These are phyloP conservation scores for Brachyrhaphis roseni DNA, from an alignment of 2,797 vertebrate species.

Conservation along the genomic window DNA sequence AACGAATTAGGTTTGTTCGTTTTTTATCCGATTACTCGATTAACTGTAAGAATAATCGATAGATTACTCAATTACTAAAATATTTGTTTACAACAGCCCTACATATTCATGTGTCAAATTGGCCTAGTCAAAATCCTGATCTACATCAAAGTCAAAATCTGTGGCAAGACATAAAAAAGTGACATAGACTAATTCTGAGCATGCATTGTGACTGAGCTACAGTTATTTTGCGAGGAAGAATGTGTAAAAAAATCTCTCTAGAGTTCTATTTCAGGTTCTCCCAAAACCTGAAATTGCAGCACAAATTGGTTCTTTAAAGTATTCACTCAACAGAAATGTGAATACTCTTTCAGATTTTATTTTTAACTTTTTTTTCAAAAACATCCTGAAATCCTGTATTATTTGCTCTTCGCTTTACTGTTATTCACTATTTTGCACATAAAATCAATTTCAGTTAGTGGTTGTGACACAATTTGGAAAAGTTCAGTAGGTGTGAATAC, in stretches of 20 bases:
- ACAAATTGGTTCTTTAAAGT: neutral
- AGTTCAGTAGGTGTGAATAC: neutral
- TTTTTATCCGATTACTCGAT: too few relatives aligned
- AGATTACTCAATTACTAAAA: too few relatives aligned
- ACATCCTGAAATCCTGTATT: neutral
- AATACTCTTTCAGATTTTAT: neutral
- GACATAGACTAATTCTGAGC: neutral
- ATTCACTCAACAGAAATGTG: neutral
- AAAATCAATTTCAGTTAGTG: neutral
- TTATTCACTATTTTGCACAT: neutral
- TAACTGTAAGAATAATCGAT: too few relatives aligned
- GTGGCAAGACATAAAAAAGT: neutral
- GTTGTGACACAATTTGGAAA: neutral
- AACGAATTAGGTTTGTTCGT: too few relatives aligned
- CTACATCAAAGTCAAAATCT: neutral
- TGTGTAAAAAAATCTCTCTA: neutral
- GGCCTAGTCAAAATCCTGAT: neutral
- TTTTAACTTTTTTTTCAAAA: neutral
- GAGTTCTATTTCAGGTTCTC: neutral
- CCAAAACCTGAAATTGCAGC: neutral
- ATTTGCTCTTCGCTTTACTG: neutral
- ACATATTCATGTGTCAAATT: neutral
- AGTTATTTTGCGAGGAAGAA: neutral
- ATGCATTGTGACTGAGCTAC: neutral
- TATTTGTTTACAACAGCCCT: too few relatives aligned